Evolutionary conservation across 1,140 invertebrate genomes (phyloP), one percentile per base, ranked within the genome.

Genomic region (Drosophila pruinosa): DNA sequence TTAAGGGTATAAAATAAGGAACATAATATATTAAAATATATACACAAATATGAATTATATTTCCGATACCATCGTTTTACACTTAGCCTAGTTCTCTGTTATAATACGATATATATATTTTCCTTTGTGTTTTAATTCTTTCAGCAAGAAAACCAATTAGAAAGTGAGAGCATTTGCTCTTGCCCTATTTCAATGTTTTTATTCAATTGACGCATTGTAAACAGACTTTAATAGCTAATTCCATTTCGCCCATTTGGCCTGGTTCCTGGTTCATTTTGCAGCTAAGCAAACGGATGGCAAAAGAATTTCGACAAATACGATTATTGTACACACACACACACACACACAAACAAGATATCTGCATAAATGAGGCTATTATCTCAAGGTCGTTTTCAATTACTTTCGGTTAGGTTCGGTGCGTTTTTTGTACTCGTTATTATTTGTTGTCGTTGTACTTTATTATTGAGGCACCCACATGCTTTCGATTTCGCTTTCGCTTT

Each of bases 331-430:
- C n/a, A n/a, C n/a, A n/a, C 38, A 47, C 3, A 47, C 34, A 24
- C 34, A 41, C 4, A 41, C 0, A 4, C 38, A 41, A n/a, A 14
- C 17, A 36, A 81, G 63, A 67, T 69, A 70, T 74, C 70, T 86
- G 72, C 63, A 75, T 71, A 78, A 82, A 78, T 88, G 78, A 43
- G 78, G 69, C 53, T 78, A 88, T 78, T 86, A 88, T 86, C 81
- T 88, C 81, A 86, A 86, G 81, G 81, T 88, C 78, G 71, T 36
- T 68, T 21, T 69, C 56, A 73, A 78, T 74, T 81, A 64, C 39
- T 34, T 67, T 71, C 67, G 59, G 36, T 43, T 47, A 36, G 34
- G 47, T 50, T 50, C 24, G 26, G 6, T 31, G 12, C 8, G 26
- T 26, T 17, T 28, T 50, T 26, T 17, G 7, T 50, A 15, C 15